A percentile compares a stretch with the other conserved stretches of the same genome.
Evolutionary conservation across 1,140 invertebrate genomes (phyloP).

Genomic region (Solenopsis fugax): DNA sequence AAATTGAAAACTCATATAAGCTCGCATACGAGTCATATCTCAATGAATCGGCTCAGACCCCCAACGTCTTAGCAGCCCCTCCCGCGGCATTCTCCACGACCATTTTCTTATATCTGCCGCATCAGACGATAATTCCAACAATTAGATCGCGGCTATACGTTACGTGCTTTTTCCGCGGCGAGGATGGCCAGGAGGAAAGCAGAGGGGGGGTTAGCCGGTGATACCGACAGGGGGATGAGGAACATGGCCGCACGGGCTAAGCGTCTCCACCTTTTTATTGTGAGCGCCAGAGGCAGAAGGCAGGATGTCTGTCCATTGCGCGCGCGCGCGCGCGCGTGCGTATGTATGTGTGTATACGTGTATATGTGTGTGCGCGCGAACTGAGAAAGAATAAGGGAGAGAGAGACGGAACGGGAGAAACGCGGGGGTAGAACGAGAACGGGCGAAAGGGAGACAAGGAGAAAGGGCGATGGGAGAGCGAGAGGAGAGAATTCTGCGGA

Average conservation of each 20-base stretch:
- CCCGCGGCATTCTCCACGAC: constrained; percentile 13
- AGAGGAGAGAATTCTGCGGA: constrained; percentile 68
- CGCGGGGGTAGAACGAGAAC: constrained; percentile 14
- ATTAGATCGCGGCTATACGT: constrained; percentile 83
- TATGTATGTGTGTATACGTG: not conserved
- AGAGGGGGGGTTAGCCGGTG: constrained; percentile 66
- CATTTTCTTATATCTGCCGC: constrained; percentile 71
- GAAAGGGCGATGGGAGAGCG: constrained; percentile 36
- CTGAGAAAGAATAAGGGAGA: constrained; percentile 56
- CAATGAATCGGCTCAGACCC: constrained; percentile 29
- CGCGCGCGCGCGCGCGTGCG: not conserved
- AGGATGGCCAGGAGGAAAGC: constrained; percentile 63
- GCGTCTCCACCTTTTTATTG: constrained; percentile 86
- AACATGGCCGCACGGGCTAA: constrained; percentile 82
- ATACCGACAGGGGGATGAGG: constrained; percentile 79
- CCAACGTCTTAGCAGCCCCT: not conserved
- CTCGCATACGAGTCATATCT: constrained; percentile 17
- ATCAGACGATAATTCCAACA: constrained; percentile 81
- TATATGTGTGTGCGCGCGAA: constrained; percentile 5
- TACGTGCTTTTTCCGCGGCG: constrained; percentile 74
- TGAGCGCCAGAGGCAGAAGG: constrained; percentile 83
- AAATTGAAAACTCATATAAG: not conserved
- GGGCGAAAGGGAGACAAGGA: constrained; percentile 30
- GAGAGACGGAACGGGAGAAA: constrained; percentile 12
- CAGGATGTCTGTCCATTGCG: constrained; percentile 73